These are phyloP conservation scores for Calameuta idolon DNA, from an alignment of 2,888 invertebrate species.

Conservation along the genomic window DNA sequence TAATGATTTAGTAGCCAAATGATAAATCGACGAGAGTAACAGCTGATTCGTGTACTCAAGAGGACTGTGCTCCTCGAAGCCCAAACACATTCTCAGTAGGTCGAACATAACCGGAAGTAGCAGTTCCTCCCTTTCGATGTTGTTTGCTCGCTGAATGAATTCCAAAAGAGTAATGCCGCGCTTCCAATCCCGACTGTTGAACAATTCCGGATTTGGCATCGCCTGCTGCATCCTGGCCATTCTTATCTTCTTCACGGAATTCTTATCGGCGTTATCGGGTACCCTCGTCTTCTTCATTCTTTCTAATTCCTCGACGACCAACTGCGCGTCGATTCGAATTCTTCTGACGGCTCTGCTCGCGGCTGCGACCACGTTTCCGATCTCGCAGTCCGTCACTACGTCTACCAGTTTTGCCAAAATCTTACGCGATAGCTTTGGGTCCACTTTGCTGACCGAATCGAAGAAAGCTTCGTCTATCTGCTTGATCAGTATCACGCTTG, in stretches of 20 bases:
- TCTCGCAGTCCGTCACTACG: slow-evolving; percentile 57
- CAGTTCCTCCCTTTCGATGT: slow-evolving; percentile 75
- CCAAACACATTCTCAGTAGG: slow-evolving; percentile 81
- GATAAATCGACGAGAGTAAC: slow-evolving; percentile 80
- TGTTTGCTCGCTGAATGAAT: slow-evolving; percentile 87
- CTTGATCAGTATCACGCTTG: slow-evolving; percentile 70
- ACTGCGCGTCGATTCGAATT: slow-evolving; percentile 74
- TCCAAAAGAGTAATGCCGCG: slow-evolving; percentile 85
- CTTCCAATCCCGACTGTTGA: slow-evolving; percentile 80
- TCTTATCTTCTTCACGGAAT: slow-evolving; percentile 15
- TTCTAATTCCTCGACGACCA: slow-evolving; percentile 72
- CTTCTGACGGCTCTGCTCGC: slow-evolving; percentile 76
- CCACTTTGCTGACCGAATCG: slow-evolving; percentile 42
- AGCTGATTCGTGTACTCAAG: slow-evolving; percentile 93
- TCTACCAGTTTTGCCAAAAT: slow-evolving; percentile 53
- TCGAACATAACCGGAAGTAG: slow-evolving; percentile 84
- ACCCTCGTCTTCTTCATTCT: slow-evolving; percentile 70
- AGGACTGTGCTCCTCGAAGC: slow-evolving; percentile 83
- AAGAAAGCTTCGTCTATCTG: slow-evolving; percentile 72
- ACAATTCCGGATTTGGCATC: slow-evolving; percentile 72
- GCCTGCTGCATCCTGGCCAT: slow-evolving; percentile 63
- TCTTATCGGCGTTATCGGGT: slow-evolving; percentile 15
- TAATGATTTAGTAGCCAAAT: slow-evolving; percentile 56
- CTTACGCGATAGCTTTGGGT: slow-evolving; percentile 41
- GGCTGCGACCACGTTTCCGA: slow-evolving; percentile 61